A percentile compares a stretch with the other conserved stretches of the same genome.
Conservation (phyloP, 2,888 invertebrate species). For the Gerosis bhagava region DNA sequence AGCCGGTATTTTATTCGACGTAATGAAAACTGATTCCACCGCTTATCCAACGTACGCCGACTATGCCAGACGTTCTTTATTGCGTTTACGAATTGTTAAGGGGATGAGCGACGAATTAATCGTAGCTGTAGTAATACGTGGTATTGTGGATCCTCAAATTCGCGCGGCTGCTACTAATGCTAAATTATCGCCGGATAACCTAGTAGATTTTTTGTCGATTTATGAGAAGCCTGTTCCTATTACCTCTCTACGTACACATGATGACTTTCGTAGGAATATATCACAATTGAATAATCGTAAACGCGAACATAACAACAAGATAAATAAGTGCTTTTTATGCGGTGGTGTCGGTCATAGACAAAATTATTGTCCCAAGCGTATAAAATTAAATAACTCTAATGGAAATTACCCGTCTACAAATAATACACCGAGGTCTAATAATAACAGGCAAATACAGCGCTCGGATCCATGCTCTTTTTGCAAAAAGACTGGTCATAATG, state of each 20-base stretch:
- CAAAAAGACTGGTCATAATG: background rate
- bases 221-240: background rate
- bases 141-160: conserved; percentile 1
- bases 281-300: too few species aligned
- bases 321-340: background rate
- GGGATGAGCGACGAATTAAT: conserved; percentile 6
- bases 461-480: background rate
- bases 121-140: conserved; percentile 1
- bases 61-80: background rate
- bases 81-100: background rate
- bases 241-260: background rate
- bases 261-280: background rate
- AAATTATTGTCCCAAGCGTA: background rate
- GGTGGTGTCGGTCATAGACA: background rate
- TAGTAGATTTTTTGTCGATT: conserved; percentile 4
- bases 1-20: conserved; percentile 2
- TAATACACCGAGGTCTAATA: too few species aligned
- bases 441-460: too few species aligned
- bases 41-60: conserved; percentile 5
- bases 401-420: too few species aligned
- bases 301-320: background rate
- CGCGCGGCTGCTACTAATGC: conserved; percentile 7
- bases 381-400: too few species aligned
- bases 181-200: background rate
- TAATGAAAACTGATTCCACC: conserved; percentile 5